A percentile compares a stretch with the other conserved stretches of the same genome.
These are phyloP conservation scores for Biston betularia DNA, from an alignment of 2,888 invertebrate species.

Conservation along the genomic window DNA sequence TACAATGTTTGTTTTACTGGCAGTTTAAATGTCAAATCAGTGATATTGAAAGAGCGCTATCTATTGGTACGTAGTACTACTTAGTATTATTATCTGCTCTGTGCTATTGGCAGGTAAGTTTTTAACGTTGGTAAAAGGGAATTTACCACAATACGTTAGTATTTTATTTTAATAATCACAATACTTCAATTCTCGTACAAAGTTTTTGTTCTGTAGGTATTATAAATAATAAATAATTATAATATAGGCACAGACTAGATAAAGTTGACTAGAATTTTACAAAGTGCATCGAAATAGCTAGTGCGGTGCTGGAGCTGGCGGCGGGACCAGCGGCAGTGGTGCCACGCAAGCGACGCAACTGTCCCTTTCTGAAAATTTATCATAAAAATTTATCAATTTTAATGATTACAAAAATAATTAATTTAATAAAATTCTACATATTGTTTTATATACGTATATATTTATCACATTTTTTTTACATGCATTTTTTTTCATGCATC, in stretches of 20 bases:
- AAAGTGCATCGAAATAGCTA: slow-evolving; percentile 49
- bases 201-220: not conserved
- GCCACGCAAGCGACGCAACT: slow-evolving; percentile 77
- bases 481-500: no score
- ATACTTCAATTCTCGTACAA: not conserved
- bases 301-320: slow-evolving; percentile 75
- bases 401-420: no score
- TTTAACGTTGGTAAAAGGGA: no score
- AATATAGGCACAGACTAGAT: slow-evolving; percentile 27
- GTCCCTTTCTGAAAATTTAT: slow-evolving; percentile 71
- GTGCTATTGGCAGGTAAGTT: no score
- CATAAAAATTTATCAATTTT: no score
- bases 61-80: no score
- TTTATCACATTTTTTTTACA: no score
- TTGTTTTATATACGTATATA: no score
- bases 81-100: no score
- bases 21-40: not conserved
- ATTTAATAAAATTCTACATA: no score
- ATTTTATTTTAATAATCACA: not conserved
- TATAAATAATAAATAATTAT: slow-evolving; percentile 2
- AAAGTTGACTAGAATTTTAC: slow-evolving; percentile 24
- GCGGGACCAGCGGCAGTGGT: slow-evolving; percentile 73
- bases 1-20: not conserved
- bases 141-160: no score
- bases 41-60: not conserved